Evolutionary conservation across 2,888 invertebrate genomes (phyloP).

Genomic region (Cryptophagus acutangulus): DNA sequence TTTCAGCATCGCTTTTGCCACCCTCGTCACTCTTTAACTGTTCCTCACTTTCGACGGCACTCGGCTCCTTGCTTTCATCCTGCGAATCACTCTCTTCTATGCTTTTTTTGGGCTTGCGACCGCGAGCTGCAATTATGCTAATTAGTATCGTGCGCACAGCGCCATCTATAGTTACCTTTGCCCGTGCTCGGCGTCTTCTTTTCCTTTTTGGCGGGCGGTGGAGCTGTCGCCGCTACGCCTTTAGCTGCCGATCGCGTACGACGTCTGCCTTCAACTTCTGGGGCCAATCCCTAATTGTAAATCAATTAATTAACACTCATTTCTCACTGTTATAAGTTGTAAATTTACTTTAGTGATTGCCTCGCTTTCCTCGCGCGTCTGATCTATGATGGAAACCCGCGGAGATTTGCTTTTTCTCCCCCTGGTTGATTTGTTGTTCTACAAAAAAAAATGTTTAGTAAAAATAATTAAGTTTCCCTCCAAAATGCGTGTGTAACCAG

Average conservation of each 20-base stretch:
- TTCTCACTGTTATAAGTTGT: background rate
- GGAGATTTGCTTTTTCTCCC: constrained; percentile 49
- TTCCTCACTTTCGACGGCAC: constrained; percentile 37
- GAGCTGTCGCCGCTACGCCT: constrained; percentile 51
- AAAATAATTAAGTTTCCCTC: constrained; percentile 43
- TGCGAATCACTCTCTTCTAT: constrained; percentile 40
- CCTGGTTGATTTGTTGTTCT: constrained; percentile 47
- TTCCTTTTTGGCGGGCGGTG: constrained; percentile 53
- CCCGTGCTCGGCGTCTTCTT: constrained; percentile 33
- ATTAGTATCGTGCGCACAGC: background rate
- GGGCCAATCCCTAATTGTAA: constrained; percentile 50
- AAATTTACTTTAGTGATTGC: constrained; percentile 48
- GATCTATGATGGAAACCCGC: constrained; percentile 48
- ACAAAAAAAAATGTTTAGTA: constrained; percentile 20
- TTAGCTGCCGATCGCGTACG: constrained; percentile 55
- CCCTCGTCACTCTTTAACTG: constrained; percentile 38
- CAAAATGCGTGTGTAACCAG: constrained; percentile 38
- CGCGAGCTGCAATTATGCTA: constrained; percentile 34
- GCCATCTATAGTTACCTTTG: constrained; percentile 18
- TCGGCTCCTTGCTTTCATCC: constrained; percentile 40
- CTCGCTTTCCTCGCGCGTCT: constrained; percentile 52
- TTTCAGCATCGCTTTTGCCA: constrained; percentile 32
- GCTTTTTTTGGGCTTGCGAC: constrained; percentile 41
- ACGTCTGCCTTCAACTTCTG: constrained; percentile 54
- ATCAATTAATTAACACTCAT: constrained; percentile 2